Conservation (phyloP, 2,113 vertebrate genomes). For the Alethe castanea region DNA sequence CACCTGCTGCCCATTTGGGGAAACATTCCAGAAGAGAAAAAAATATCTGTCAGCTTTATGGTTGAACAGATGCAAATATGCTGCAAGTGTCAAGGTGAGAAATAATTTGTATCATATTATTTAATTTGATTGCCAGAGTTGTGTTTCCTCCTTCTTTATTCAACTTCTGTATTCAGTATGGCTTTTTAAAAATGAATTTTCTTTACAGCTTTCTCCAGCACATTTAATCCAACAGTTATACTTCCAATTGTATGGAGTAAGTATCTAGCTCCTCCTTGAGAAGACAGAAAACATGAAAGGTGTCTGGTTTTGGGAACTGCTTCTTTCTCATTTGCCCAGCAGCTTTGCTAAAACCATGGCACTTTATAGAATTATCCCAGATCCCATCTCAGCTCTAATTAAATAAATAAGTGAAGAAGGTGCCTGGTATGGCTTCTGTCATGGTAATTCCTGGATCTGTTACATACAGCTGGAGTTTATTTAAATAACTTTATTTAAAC, state of each 20-base stretch:
- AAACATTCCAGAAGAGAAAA: not conserved
- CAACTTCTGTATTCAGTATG: not conserved
- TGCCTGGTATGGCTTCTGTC: not conserved
- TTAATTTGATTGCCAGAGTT: not conserved
- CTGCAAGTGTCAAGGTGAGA: not conserved
- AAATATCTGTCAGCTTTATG: not conserved
- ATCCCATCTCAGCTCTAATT: not conserved
- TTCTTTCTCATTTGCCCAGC: not conserved
- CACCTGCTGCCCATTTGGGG: not conserved
- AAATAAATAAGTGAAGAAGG: not conserved
- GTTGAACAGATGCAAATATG: not conserved
- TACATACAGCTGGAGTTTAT: not conserved
- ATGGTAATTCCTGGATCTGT: not conserved
- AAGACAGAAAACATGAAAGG: not conserved
- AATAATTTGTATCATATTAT: not conserved
- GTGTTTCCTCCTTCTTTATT: not conserved
- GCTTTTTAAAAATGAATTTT: not conserved
- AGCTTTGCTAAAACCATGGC: not conserved
- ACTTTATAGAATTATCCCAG: not conserved
- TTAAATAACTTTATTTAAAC: not conserved
- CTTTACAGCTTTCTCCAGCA: not conserved
- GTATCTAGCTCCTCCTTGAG: not conserved
- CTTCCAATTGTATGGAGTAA: not conserved
- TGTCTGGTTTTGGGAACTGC: not conserved
- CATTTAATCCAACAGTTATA: not conserved